A percentile compares a stretch with the other conserved stretches of the same genome.
Evolutionary conservation across 2,797 vertebrate species (phyloP).

Genomic region (Thripadectes ignobilis): DNA sequence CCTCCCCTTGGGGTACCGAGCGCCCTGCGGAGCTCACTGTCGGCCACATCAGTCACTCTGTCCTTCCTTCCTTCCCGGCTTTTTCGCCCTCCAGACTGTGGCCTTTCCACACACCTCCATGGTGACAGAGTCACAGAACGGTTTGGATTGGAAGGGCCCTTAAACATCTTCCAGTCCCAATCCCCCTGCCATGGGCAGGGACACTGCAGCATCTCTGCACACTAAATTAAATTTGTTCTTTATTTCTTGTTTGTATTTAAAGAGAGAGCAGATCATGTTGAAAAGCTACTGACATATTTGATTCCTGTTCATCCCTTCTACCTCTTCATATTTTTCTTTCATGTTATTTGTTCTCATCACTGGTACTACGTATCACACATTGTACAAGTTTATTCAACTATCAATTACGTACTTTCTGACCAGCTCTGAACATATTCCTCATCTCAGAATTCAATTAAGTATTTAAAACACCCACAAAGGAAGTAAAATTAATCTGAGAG

Average conservation of each 20-base stretch:
- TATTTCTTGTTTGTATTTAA: neutral
- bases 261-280: neutral
- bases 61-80: neutral
- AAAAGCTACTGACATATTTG: neutral
- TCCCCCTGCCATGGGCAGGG: neutral
- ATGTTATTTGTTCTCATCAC: neutral
- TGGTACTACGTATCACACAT: neutral
- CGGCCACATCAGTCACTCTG: neutral
- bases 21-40: accelerated
- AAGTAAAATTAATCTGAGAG: neutral
- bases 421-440: neutral
- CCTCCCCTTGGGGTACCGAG: neutral
- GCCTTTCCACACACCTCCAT: neutral
- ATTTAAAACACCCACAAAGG: neutral
- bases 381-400: neutral
- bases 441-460: neutral
- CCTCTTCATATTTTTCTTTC: neutral
- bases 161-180: neutral
- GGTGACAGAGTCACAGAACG: neutral
- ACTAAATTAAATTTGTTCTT: neutral
- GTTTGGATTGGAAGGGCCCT: neutral
- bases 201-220: neutral
- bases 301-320: neutral
- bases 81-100: neutral
- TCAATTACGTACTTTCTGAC: neutral